Percentiles rank a stretch among this genome's conserved stretches.
phyloP scores from a whole-genome alignment of 2,113 vertebrate species.

The Marmota flaviventris region DNA sequence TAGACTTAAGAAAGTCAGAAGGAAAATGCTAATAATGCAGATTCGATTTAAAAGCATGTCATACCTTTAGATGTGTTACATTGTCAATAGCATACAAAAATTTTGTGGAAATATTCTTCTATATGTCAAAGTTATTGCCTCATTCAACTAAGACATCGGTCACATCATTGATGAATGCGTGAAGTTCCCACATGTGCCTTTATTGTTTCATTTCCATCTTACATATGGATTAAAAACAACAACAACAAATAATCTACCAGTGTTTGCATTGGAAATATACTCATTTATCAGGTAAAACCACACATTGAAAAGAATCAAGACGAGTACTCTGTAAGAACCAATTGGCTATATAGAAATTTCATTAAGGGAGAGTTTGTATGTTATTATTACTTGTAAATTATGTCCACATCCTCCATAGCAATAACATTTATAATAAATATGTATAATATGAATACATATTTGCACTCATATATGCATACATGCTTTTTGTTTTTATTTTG shows the following conservation, averaged over 20 bases:
- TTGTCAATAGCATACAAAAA: not conserved
- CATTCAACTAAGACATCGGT: not conserved
- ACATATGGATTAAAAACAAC: not conserved
- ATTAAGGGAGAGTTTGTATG: not conserved
- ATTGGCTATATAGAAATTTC: not conserved
- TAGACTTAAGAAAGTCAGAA: not conserved
- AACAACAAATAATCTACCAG: not conserved
- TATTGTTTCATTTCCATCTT: not conserved
- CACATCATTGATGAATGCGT: not conserved
- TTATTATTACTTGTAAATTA: not conserved
- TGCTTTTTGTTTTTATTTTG: not conserved
- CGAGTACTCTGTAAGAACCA: not conserved
- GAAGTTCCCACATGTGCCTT: not conserved
- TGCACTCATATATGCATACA: not conserved
- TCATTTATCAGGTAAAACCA: not conserved
- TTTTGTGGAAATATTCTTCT: not conserved
- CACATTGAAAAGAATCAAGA: not conserved
- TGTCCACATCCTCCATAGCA: not conserved
- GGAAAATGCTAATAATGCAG: not conserved
- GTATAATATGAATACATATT: not conserved
- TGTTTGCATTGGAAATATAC: not conserved
- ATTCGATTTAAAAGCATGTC: not conserved
- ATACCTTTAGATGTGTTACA: not conserved
- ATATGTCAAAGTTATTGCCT: not conserved
- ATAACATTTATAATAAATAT: not conserved